Base-by-base conservation (phyloP, 2,888 invertebrate genomes). In the Gonocerus acuteangulatus region DNA sequence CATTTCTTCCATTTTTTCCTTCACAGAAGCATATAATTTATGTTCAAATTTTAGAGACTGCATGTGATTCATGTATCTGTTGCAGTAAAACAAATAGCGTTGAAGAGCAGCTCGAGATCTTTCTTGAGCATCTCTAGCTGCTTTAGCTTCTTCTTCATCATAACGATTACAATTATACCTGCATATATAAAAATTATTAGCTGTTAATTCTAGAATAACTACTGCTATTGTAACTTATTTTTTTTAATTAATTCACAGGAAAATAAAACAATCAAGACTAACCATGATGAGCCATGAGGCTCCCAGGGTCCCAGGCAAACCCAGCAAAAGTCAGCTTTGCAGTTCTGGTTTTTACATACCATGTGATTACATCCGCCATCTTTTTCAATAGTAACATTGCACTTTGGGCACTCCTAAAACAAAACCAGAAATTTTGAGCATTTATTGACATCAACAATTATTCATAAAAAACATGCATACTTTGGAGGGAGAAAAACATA, bases 281-380 rank as follows among this genome's bases (percentile, higher is more conserved):
- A 27, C 95, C 95, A 96, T 66, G 93, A 93, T 67, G 94, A 92
- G 56, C 96, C 95, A 71, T 97, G 97, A 0, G 96, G 96, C 74
- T 95, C 94, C 97, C 97, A 99, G 39, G 95, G 91, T 21, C 96
- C 96, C 64, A 99, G 83, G 74, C 97, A 99, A 23, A 97, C 95
- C 97, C 97, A 99, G 78, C 97, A 99, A 77, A 99, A 99, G 76
- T 99, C 96, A 48, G 91, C 87, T 76, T 93, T 93, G 76, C 97
- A 99, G 75, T 89, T 92, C 78, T 92, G 91, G 79, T 96, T 97
- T 79, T 95, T 96, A 79, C 97, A 99, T 56, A 91, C 89, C 96
- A 99, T 97, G 77, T 99, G 97, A 78, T 99, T 99, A 76, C 97
- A 99, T 52, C 97, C 97, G 65, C 97, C 97, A 76, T 97, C 95